Base-by-base conservation (phyloP, 2,888 invertebrate species). In the Acheta domesticus region DNA sequence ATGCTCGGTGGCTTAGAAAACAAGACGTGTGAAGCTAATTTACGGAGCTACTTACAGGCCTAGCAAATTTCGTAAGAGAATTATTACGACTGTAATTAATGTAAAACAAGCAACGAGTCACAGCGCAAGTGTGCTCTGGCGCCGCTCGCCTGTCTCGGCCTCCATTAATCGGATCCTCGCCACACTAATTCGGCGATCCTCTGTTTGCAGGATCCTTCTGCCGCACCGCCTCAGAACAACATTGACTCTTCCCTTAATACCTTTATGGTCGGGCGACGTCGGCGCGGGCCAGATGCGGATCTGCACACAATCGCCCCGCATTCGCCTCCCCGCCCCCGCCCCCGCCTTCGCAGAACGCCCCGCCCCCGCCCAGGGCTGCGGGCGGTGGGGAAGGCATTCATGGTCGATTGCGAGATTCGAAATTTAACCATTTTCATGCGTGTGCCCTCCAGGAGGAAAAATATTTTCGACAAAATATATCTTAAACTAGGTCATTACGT, bases 51-150 rank as follows among this genome's bases (percentile, higher is more conserved):
- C 36, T 62, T 62, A 62, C 62, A 62, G 14, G 14, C 16, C 62
- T 62, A 62, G 62, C 62, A 62, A 36, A 36, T 36, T 36, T 36
- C 36, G 36, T 36, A 36, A 62, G 62, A 62, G 62, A 62, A 62
- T 62, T 62, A 62, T 62, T n/a, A 62, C 62, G 62, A n/a, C 14
- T 62, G 62, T 62, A 62, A 62, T 62, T 62, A 62, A 62, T 62
- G 62, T 62, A 62, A 19, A 62, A 16, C 62, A 19, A 62, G n/a
- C 62, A 14, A 62, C n/a, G 62, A 62, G 62, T 62, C 16, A 16
- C 16, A 62, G 14, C 14, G 62, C 3, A 62, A n/a, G 62, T 62
- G n/a, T 62, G 62, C 62, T 19, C n/a, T 62, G 62, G 16, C n/a
- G 36, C 36, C n/a, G 62, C 1, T 4, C 62, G n/a, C 62, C 62